Base-by-base conservation (phyloP, 2,888 invertebrate species). In the Cataglyphis livida region DNA sequence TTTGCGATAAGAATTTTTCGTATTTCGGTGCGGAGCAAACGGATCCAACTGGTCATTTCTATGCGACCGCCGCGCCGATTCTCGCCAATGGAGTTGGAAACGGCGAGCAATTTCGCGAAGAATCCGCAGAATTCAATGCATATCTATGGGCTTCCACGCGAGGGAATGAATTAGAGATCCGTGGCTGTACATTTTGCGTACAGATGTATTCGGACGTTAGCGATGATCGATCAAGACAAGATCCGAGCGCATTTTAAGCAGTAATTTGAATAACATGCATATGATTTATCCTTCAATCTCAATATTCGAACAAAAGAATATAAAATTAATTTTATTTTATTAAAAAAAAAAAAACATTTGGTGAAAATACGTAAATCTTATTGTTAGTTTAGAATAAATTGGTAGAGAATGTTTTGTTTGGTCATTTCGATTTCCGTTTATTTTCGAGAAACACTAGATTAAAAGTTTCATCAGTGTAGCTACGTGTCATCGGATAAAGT, bases 91-190 rank as follows among this genome's bases (percentile, higher is more conserved):
- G n/a, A 59, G 38, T 81, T 66, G 75, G 61, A 74, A 82, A 81
- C 78, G 66, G 57, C 76, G 61, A 90, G 89, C 91, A 93, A 92
- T 92, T 92, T 92, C 86, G 81, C 86, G 86, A 92, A 91, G 91
- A 93, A 93, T 93, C 85, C 88, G 83, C 87, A 90, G 91, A 92
- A 93, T 93, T 92, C 91, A 87, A 92, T 91, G 91, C 91, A 91
- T 92, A 91, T 85, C 91, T 90, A 90, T 89, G 87, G 81, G 76
- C 84, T 66, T 64, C 81, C 51, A 84, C 85, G 79, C 18, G 84
- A 86, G 85, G 82, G 89, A 91, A 93, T 92, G 91, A 92, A 93
- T 93, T 92, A 91, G 90, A 87, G 90, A 87, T 74, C 84, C 84
- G 84, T 87, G 21, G 82, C 82, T 64, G 68, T 65, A 76, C 65